These are phyloP conservation scores for Andrena flavipes DNA, from an alignment of 2,888 invertebrate genomes.

Conservation along the genomic window DNA sequence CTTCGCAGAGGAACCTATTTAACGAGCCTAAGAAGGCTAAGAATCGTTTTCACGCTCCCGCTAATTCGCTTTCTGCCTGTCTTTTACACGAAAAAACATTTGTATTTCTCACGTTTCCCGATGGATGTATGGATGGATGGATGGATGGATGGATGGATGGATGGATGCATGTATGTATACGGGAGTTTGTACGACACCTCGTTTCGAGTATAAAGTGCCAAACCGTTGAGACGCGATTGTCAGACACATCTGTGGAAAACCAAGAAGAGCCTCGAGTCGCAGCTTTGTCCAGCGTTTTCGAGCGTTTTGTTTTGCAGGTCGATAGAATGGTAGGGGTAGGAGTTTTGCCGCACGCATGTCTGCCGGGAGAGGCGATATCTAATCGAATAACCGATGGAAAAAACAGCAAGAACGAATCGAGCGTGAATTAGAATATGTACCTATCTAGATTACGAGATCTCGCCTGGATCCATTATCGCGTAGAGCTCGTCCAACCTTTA, in stretches of 20 bases:
- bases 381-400: too few species aligned
- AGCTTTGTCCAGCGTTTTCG: slow-evolving; percentile 38
- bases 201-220: too few species aligned
- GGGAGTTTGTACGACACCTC: background rate
- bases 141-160: background rate
- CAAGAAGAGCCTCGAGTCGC: too few species aligned
- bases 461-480: background rate
- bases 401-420: background rate
- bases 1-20: too few species aligned
- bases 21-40: background rate
- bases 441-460: background rate
- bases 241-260: too few species aligned
- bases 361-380: background rate
- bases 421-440: background rate
- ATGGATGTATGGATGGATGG: background rate
- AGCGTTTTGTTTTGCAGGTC: slow-evolving; percentile 65
- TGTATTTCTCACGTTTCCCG: slow-evolving; percentile 17
- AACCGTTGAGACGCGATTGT: too few species aligned
- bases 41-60: slow-evolving; percentile 21
- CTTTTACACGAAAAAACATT: slow-evolving; percentile 29
- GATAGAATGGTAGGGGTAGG: slow-evolving; percentile 18
- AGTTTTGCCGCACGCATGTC: slow-evolving; percentile 2
- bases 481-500: slow-evolving; percentile 3
- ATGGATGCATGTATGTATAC: too few species aligned
- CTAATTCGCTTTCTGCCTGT: slow-evolving; percentile 7